Evolutionary conservation across 2,113 vertebrate species (phyloP), one percentile per base, ranked within the genome.

Genomic region (Syngnathus scovelli): DNA sequence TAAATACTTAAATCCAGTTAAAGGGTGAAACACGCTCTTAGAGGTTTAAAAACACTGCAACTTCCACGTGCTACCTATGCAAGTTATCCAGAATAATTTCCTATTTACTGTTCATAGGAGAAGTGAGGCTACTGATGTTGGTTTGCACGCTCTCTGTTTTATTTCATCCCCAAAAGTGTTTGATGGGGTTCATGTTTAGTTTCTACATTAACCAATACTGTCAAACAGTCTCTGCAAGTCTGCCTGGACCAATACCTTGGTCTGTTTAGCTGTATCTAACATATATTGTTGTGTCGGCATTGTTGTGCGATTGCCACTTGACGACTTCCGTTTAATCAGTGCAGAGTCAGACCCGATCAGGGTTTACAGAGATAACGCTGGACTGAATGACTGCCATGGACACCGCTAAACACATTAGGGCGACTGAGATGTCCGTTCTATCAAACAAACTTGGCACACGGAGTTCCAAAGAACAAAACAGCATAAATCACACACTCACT

Each of bases 291-390:
- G 41, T 43, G 41, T 43, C 12, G 41, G 2, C 27, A 5, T 46
- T 56, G 44, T 37, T 6, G 12, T 69, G 61, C 55, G 27, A 78
- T 68, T 78, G 64, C 67, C 38, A 16, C 18, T 36, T 66, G 48
- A 69, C 74, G 38, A 76, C 67, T 64, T 59, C 70, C 39, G 64
- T 55, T 68, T 85, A 80, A 85, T 87, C 80, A 75, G 71, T 68
- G 72, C 49, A 60, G 43, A 56, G 65, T 83, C 80, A 76, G 72
- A 65, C 68, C 39, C 61, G 74, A 67, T 36, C 84, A 81, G 76
- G 36, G 19, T 65, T 1, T 71, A 60, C 71, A 5, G 87, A 92
- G 91, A 92, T 91, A 89, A 87, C 80, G 78, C 80, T 65, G 61
- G 51, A 58, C 67, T n/a, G 19, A 27, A 58, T 68, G 61, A 61